Evolutionary conservation across 1,140 invertebrate genomes (phyloP).

Genomic region (Drosophila lini): DNA sequence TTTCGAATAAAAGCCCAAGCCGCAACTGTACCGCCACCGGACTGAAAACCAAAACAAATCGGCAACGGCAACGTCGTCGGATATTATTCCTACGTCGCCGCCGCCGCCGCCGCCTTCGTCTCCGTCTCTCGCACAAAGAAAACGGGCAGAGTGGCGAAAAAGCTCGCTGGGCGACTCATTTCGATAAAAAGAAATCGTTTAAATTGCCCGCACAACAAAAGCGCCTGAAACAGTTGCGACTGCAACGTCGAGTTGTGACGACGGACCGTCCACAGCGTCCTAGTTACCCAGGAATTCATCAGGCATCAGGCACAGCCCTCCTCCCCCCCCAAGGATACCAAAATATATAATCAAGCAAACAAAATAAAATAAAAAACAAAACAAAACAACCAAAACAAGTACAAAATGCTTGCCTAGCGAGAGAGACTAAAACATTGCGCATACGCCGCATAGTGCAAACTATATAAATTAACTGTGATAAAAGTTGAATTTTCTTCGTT

Average conservation of each 20-base stretch:
- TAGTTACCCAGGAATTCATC: slow-evolving; percentile 21
- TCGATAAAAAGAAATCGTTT: slow-evolving; percentile 82
- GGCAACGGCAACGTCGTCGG: slow-evolving; percentile 55
- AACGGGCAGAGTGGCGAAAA: slow-evolving; percentile 53
- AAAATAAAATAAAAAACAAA: slow-evolving; percentile 14
- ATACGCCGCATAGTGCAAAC: slow-evolving; percentile 69
- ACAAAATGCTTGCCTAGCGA: slow-evolving; percentile 68
- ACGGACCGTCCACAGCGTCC: slow-evolving; percentile 60
- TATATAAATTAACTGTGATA: slow-evolving; percentile 63
- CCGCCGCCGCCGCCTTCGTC: not conserved
- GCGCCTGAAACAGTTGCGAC: slow-evolving; percentile 69
- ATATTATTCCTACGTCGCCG: slow-evolving; percentile 10
- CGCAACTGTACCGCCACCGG: slow-evolving; percentile 73
- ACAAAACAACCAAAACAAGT: slow-evolving; percentile 26
- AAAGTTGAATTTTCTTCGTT: slow-evolving; percentile 48
- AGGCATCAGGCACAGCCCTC: slow-evolving; percentile 1
- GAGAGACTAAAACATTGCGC: slow-evolving; percentile 48
- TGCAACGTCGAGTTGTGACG: slow-evolving; percentile 73
- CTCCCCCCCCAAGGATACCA: slow-evolving; percentile 32
- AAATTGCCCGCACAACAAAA: slow-evolving; percentile 81
- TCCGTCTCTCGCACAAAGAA: slow-evolving; percentile 55
- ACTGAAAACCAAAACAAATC: slow-evolving; percentile 77
- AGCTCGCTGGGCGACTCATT: slow-evolving; percentile 53
- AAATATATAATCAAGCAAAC: slow-evolving; percentile 10
- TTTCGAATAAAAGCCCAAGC: slow-evolving; percentile 70